phyloP scores from a whole-genome alignment of 1,140 invertebrate species.

The Diorhabda sublineata region DNA sequence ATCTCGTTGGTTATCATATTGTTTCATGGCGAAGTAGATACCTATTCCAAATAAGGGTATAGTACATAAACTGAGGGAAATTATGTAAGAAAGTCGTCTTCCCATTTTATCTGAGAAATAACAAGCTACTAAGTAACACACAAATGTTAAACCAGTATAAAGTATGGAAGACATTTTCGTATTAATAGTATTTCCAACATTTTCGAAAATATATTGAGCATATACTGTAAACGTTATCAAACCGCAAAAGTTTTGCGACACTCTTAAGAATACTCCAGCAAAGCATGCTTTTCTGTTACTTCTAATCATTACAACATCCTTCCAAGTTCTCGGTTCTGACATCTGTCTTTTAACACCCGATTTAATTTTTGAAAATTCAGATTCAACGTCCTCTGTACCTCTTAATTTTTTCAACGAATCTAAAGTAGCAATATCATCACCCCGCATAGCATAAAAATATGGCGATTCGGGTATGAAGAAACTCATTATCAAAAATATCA shows the following conservation, averaged over 20 bases:
- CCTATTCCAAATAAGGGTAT: background rate
- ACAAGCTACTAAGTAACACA: background rate
- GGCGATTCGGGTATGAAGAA: slow-evolving; percentile 41
- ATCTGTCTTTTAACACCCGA: slow-evolving; percentile 31
- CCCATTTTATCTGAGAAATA: background rate
- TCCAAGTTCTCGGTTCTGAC: slow-evolving; percentile 38
- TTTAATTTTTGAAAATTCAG: slow-evolving; percentile 29
- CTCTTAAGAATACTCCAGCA: slow-evolving; percentile 21
- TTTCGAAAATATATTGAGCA: slow-evolving; percentile 32
- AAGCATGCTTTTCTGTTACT: slow-evolving; percentile 30
- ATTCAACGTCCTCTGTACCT: slow-evolving; percentile 27
- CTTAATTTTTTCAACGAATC: slow-evolving; percentile 50
- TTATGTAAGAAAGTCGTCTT: background rate
- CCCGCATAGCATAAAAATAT: slow-evolving; percentile 31
- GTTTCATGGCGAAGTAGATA: background rate
- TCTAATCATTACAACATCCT: slow-evolving; percentile 29
- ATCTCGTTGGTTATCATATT: slow-evolving; percentile 9
- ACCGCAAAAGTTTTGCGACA: slow-evolving; percentile 32
- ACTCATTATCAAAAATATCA: slow-evolving; percentile 10
- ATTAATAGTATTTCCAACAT: slow-evolving; percentile 13
- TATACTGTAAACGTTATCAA: slow-evolving; percentile 28
- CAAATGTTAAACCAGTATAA: background rate
- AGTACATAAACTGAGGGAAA: background rate
- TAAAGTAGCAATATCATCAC: slow-evolving; percentile 30
- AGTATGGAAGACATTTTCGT: background rate